Base-by-base conservation (phyloP, 2,888 invertebrate species). In the Eristalinus sepulchralis region DNA sequence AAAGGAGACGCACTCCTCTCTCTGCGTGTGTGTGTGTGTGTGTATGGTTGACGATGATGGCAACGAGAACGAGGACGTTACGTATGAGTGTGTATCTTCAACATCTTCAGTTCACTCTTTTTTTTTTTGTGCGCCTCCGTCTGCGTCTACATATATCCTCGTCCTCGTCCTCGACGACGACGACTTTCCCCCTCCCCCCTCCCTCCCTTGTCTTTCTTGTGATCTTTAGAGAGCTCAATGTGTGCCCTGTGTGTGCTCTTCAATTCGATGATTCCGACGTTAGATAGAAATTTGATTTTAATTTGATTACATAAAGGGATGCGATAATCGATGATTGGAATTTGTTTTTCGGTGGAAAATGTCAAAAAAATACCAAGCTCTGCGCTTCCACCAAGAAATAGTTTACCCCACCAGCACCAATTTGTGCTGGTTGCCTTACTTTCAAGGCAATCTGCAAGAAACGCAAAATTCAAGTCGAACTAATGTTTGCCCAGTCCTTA, bases 271-370 rank as follows among this genome's bases (percentile, higher is more conserved):
- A 72, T 72, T 67, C 66, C 72, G 47, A 73, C 17, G 72, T 60
- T 34, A 62, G 66, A 80, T 72, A 72, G 79, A 72, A 72, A 80
- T 80, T 80, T 80, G 53, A 80, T 72, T 72, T 72, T 72, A 72
- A 79, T 79, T 80, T 72, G 66, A 73, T 73, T 67, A 36, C 47
- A 66, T 39, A 64, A 59, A 33, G 36, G 20, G 17, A 20, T 76
- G 33, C 59, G 57, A 62, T 47, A 55, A 55, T 55, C 72, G 47
- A 39, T 70, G 70, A 70, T 70, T 59, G 70, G 39, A 60, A 60
- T 57, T 57, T 47, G 60, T 20, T 27, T 17, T 2, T 36, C 20
- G 53, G 47, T 27, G 17, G 24, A 36, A 57, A 34, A n/a, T 57
- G n/a, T 22, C 9, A 34, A 17, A 6, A n/a, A n/a, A n/a, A n/a